Evolutionary conservation across 2,888 invertebrate genomes (phyloP).

Genomic region (Hydrotaea cyrtoneurina): DNA sequence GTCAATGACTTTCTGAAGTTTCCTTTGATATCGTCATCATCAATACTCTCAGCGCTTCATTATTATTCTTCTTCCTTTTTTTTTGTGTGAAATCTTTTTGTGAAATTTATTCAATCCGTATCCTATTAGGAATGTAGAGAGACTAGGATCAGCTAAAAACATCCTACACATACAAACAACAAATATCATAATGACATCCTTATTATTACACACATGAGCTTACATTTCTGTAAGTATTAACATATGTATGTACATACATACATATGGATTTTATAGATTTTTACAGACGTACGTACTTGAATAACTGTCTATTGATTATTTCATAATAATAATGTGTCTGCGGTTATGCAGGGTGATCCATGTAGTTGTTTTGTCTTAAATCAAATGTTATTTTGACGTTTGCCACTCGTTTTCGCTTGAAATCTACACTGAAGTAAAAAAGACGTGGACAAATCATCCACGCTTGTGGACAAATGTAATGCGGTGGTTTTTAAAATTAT

Average conservation of each 20-base stretch:
- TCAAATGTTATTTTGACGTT: too few relatives aligned
- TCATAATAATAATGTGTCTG: conserved; percentile 50
- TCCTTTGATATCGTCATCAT: background rate
- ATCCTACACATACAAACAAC: background rate
- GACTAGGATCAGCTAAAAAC: background rate
- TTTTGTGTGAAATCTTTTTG: background rate
- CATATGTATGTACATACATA: too few relatives aligned
- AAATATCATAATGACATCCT: conserved; percentile 49
- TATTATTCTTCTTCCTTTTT: background rate
- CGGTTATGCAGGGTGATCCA: too few relatives aligned
- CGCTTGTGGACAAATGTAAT: too few relatives aligned
- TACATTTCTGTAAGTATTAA: background rate
- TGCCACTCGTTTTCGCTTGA: too few relatives aligned
- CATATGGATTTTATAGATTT: background rate
- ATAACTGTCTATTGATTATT: conserved; percentile 52
- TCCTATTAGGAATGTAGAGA: conserved; percentile 48
- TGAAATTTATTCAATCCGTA: conserved; percentile 41
- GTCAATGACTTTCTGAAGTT: conserved; percentile 50
- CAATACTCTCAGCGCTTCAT: background rate
- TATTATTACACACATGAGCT: conserved; percentile 23
- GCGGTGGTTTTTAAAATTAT: too few relatives aligned
- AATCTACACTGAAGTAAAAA: too few relatives aligned
- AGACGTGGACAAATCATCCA: too few relatives aligned
- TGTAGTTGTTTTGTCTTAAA: conserved; percentile 41
- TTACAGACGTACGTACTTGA: background rate